Conservation (phyloP, 1,140 invertebrate genomes). For the Drosophila setifemur region DNA sequence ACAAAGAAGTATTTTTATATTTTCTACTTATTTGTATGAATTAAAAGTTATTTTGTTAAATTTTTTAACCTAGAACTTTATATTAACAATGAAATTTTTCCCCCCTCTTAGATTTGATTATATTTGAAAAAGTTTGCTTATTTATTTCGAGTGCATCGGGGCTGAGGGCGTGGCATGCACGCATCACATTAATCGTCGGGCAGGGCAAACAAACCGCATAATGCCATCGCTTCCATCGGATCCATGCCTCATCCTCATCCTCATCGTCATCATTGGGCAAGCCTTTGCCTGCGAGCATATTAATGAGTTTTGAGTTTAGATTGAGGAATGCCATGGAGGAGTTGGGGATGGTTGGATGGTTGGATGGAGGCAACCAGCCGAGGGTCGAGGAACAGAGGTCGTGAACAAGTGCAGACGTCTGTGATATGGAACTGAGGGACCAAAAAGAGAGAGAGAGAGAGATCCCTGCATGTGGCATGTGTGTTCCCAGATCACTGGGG, state of each 20-base stretch:
- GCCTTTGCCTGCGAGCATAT: conserved; percentile 58
- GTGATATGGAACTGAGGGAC: conserved; percentile 21
- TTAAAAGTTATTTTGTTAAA: not conserved
- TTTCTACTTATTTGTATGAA: too few relatives aligned
- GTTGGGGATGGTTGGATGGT: not conserved
- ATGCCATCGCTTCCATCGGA: conserved; percentile 28
- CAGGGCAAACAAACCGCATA: conserved; percentile 45
- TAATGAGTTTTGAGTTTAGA: conserved; percentile 70
- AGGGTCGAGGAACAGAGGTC: conserved; percentile 20
- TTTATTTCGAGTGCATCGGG: not conserved
- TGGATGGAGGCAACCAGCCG: too few relatives aligned
- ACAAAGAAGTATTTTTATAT: too few relatives aligned
- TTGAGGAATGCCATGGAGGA: conserved; percentile 56
- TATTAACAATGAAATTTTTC: too few relatives aligned
- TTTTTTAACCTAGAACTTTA: too few relatives aligned
- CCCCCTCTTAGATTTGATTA: too few relatives aligned
- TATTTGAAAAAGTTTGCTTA: too few relatives aligned
- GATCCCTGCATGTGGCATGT: conserved; percentile 38
- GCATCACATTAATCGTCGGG: conserved; percentile 64
- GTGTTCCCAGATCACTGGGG: conserved; percentile 15
- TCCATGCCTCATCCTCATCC: conserved; percentile 26
- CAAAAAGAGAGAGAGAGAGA: not conserved
- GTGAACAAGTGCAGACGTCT: conserved; percentile 42
- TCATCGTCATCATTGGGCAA: conserved; percentile 24
- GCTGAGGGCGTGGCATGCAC: conserved; percentile 40